These are phyloP conservation scores for Panurus biarmicus DNA, from an alignment of 2,113 vertebrate genomes.

Conservation along the genomic window DNA sequence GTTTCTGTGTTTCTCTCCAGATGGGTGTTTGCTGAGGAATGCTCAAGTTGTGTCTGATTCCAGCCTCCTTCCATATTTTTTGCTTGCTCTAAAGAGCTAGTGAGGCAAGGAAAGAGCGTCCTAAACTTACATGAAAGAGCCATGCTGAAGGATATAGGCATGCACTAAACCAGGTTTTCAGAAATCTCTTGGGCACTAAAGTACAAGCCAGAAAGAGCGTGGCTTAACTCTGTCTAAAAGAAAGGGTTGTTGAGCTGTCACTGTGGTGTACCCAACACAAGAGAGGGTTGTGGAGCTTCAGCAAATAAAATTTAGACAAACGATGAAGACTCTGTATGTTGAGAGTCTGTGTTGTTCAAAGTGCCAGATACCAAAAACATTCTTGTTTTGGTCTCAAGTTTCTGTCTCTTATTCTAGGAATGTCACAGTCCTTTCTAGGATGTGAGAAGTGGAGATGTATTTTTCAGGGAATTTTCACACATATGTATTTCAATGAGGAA, in stretches of 20 bases:
- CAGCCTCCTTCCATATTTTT: not conserved
- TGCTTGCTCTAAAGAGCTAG: not conserved
- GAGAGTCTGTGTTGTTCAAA: not conserved
- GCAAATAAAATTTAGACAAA: not conserved
- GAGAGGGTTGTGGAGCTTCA: not conserved
- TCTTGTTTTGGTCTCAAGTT: not conserved
- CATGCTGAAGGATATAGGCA: not conserved
- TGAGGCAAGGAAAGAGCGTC: not conserved
- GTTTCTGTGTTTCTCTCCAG: not conserved
- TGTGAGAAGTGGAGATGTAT: not conserved
- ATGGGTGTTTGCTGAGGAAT: not conserved
- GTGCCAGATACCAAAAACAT: not conserved
- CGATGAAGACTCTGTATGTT: fast-evolving
- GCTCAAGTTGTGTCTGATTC: not conserved
- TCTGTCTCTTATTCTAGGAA: not conserved
- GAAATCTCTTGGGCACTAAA: not conserved
- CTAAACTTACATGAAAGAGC: not conserved
- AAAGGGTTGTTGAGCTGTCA: not conserved
- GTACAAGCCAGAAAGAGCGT: not conserved
- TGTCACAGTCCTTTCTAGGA: not conserved
- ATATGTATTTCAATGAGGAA: not conserved
- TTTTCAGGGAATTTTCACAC: not conserved
- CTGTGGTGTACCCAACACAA: not conserved
- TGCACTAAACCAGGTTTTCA: not conserved
- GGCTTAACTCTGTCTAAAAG: not conserved